Evolutionary conservation across 2,113 vertebrate species (phyloP).

Genomic region (Phylloscopus trochiloides): DNA sequence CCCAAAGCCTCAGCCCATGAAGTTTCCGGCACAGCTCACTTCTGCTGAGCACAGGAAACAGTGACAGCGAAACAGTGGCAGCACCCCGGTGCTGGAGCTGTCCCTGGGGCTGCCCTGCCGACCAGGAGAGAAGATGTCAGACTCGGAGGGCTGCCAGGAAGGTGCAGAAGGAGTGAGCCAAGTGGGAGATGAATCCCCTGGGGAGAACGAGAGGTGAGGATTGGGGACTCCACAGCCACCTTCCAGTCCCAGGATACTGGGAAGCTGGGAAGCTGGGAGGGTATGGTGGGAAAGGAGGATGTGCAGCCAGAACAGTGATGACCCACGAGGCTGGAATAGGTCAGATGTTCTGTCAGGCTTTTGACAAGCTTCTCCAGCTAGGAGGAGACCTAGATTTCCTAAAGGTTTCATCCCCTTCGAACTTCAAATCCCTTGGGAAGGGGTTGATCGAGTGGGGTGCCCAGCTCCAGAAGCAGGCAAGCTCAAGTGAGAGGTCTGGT

Average conservation of each 20-base stretch:
- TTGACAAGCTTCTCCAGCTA: background rate
- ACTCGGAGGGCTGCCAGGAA: slow-evolving; percentile 19
- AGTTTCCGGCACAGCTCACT: slow-evolving; percentile 60
- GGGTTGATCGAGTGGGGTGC: rapidly evolving
- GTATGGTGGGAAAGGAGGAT: background rate
- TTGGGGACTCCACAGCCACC: background rate
- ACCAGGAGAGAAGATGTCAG: slow-evolving; percentile 46
- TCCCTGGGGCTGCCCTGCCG: rapidly evolving
- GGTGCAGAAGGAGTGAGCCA: background rate
- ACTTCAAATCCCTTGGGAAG: background rate
- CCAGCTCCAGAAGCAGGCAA: background rate
- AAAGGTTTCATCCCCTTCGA: background rate
- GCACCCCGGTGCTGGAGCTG: background rate
- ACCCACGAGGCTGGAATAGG: background rate
- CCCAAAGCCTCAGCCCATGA: background rate
- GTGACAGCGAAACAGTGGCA: background rate
- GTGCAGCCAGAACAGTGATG: rapidly evolving
- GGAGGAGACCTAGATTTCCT: background rate
- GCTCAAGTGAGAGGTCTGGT: background rate
- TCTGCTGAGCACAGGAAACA: slow-evolving; percentile 58
- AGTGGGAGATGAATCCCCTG: slow-evolving; percentile 8
- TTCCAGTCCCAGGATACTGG: background rate
- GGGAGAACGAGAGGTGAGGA: background rate
- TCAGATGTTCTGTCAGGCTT: background rate
- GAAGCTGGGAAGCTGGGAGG: background rate